Evolutionary conservation across 2,888 invertebrate genomes (phyloP).

Genomic region (Cerceris rybyensis): DNA sequence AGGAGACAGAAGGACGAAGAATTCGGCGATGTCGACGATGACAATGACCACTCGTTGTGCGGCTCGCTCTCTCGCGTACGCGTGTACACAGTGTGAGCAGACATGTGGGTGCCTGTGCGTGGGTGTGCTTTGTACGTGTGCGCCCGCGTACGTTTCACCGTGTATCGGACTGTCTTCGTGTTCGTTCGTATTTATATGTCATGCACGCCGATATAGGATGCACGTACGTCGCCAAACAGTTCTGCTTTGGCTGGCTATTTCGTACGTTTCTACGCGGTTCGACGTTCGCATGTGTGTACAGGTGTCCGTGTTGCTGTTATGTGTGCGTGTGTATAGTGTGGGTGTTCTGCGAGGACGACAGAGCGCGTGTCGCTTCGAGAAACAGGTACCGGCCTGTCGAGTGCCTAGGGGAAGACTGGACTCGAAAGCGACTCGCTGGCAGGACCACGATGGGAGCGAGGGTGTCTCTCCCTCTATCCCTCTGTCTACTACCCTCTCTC

Average conservation of each 20-base stretch:
- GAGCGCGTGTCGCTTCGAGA: conserved; percentile 63
- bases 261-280: conserved; percentile 22
- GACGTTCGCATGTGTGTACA: not conserved
- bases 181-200: conserved; percentile 19
- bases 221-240: not conserved
- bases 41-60: conserved; percentile 55
- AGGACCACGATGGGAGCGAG: conserved; percentile 61
- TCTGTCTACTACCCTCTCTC: conserved; percentile 25
- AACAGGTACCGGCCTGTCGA: conserved; percentile 75
- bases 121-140: conserved; percentile 34
- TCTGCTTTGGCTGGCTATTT: conserved; percentile 1
- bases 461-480: conserved; percentile 37
- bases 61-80: conserved; percentile 62
- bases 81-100: conserved; percentile 57
- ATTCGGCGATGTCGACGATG: conserved; percentile 1
- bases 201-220: conserved; percentile 14
- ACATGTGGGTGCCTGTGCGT: conserved; percentile 60
- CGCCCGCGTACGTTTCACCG: conserved; percentile 23
- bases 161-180: conserved; percentile 12
- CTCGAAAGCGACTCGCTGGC: conserved; percentile 69
- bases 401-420: conserved; percentile 81
- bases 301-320: conserved; percentile 24
- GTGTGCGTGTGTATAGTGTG: conserved; percentile 17
- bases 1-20: not conserved
- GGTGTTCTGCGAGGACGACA: conserved; percentile 54